Base-by-base conservation (phyloP, 2,113 vertebrate genomes). In the Gobiocypris rarus region DNA sequence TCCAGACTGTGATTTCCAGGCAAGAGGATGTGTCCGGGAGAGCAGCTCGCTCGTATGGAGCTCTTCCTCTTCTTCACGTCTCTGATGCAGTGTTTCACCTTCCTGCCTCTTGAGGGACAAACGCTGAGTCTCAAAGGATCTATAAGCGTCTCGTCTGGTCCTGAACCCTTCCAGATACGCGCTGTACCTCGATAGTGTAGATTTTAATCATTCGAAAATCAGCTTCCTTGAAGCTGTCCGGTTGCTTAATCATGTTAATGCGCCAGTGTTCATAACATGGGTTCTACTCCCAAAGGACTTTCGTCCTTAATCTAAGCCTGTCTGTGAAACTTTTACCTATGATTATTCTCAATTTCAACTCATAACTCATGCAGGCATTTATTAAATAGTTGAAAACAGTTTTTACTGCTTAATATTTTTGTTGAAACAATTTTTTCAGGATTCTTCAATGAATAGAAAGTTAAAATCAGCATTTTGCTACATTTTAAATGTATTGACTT, bases 51-150 rank as follows among this genome's bases (percentile, higher is more conserved):
- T 7, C 22, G 63, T 11, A 80, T 86, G 85, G 85, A 86, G 81
- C 81, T 86, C 81, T 86, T 86, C 8, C 91, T 92, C 8, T 91
- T 94, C 63, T 89, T 97, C 75, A 92, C 88, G 17, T 86, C 63
- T 38, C 74, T 86, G 52, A 79, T 86, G 85, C 85, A 86, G 71
- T 34, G 34, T 24, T 86, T 83, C n/a, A 78, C 26, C 31, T 83
- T 86, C 31, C 65, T 54, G 26, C 10, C 75, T 26, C 65, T 50
- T 41, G 81, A 86, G 2, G 85, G 85, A 22, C 81, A 83, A 70
- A 54, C 4, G 6, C 22, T 86, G n/a, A 65, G 11, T 31, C n/a
- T 78, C 7, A 76, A 79, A 19, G 69, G 85, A 56, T 71, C 41
- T 1, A 9, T 79, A 14, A 59, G 75, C 14, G 71, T 86, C 81